Percentiles rank a stretch among this genome's conserved stretches.
Evolutionary conservation across 2,888 invertebrate species (phyloP).

Genomic region (Oithona nana): DNA sequence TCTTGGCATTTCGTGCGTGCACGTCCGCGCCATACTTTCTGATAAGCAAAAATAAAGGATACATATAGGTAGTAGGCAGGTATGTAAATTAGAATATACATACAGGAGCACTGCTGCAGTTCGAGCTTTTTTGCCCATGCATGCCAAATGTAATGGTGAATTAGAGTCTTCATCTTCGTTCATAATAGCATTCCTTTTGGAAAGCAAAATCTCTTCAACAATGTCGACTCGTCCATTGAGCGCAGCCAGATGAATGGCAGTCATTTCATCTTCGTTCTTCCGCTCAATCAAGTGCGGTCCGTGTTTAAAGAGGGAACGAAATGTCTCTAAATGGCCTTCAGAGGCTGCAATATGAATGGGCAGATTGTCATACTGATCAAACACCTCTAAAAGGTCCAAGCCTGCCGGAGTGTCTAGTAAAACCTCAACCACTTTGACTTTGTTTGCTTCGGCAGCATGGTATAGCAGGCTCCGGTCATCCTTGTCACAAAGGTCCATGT

Average conservation of each 20-base stretch:
- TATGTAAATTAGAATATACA: too few species aligned
- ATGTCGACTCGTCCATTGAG: conserved; percentile 26
- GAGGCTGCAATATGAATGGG: conserved; percentile 37
- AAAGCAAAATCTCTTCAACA: conserved; percentile 1
- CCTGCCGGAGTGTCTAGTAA: not conserved
- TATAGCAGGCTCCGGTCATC: conserved; percentile 2
- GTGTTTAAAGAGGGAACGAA: conserved; percentile 29
- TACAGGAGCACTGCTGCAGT: conserved; percentile 25
- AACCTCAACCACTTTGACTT: not conserved
- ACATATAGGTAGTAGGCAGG: too few species aligned
- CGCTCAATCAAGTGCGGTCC: conserved; percentile 31
- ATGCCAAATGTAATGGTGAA: conserved; percentile 21
- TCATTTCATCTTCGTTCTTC: conserved; percentile 32
- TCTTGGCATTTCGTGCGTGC: conserved; percentile 27
- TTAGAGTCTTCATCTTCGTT: conserved; percentile 21
- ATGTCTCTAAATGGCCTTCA: conserved; percentile 34
- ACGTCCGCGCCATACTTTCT: conserved; percentile 28
- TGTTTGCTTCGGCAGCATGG: conserved; percentile 10
- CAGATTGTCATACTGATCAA: conserved; percentile 12
- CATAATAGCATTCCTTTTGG: conserved; percentile 13
- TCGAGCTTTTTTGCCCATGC: conserved; percentile 8
- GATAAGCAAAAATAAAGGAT: too few species aligned
- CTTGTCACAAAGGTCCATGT: not conserved
- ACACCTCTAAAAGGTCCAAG: not conserved
- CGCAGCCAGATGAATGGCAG: conserved; percentile 33